Evolutionary conservation across 2,797 vertebrate genomes (phyloP).

Genomic region (Muscicapa striata): DNA sequence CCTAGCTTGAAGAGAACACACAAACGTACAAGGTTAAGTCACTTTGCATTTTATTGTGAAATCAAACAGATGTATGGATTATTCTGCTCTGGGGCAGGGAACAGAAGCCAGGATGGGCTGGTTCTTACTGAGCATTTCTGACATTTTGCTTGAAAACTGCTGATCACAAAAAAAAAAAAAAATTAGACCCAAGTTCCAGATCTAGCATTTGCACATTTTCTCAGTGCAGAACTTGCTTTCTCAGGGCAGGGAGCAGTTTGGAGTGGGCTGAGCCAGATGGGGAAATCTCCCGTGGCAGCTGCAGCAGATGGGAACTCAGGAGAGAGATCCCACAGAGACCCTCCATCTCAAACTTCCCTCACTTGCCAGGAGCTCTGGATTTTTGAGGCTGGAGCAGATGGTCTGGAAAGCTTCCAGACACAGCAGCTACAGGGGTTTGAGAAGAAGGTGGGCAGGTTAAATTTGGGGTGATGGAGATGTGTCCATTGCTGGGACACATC

Average conservation of each 20-base stretch:
- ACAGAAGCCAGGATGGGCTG: fast-evolving
- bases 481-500: fast-evolving
- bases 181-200: background rate
- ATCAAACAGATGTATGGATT: background rate
- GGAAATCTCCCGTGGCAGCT: background rate
- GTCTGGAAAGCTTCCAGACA: background rate
- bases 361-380: background rate
- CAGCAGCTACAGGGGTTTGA: background rate
- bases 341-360: background rate
- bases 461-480: background rate
- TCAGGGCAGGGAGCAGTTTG: background rate
- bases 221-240: background rate
- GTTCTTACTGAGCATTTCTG: background rate
- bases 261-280: background rate
- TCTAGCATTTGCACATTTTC: background rate
- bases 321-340: constrained; percentile 28
- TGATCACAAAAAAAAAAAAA: background rate
- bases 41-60: background rate
- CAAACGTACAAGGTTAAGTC: background rate
- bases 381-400: background rate
- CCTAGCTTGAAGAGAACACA: background rate
- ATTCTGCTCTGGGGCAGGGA: background rate
- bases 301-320: background rate
- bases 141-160: background rate
- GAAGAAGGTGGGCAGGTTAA: background rate